These are phyloP conservation scores for Protophormia terraenovae DNA, from an alignment of 2,888 invertebrate species.

Conservation along the genomic window DNA sequence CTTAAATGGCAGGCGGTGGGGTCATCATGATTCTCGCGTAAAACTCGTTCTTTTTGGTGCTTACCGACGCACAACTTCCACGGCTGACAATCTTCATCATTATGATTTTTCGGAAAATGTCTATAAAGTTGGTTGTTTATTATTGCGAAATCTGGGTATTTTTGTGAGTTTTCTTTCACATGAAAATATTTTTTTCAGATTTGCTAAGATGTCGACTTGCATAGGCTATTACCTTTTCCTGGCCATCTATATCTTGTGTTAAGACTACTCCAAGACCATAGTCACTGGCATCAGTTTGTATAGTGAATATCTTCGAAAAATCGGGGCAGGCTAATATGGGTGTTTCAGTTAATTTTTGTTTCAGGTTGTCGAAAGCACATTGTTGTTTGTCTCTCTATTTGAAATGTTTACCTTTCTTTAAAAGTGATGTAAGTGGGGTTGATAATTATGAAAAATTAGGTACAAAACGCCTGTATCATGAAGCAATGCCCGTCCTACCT, in stretches of 20 bases:
- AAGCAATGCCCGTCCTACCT: not conserved
- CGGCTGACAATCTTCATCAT: not conserved
- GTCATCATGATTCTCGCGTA: not conserved
- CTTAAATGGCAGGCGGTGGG: not conserved
- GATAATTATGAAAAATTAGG: not conserved
- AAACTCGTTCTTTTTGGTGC: not conserved
- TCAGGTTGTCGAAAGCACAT: not conserved
- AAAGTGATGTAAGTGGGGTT: not conserved
- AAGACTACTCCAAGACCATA: not conserved
- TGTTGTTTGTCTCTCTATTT: not conserved
- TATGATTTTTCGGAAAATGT: not conserved
- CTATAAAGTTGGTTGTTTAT: not conserved
- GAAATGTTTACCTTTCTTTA: not conserved
- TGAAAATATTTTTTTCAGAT: not conserved
- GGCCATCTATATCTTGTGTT: not conserved
- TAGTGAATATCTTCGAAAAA: no score
- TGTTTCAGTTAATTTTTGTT: no score
- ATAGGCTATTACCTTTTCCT: not conserved
- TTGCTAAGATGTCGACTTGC: not conserved
- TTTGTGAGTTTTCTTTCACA: not conserved
- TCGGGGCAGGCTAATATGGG: no score
- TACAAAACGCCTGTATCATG: not conserved
- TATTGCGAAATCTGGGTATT: not conserved
- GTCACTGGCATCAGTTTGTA: not conserved
- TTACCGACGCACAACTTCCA: not conserved